Percentiles rank a stretch among this genome's conserved stretches.
Conservation (phyloP, 2,113 vertebrate genomes). For the Thermophis baileyi region DNA sequence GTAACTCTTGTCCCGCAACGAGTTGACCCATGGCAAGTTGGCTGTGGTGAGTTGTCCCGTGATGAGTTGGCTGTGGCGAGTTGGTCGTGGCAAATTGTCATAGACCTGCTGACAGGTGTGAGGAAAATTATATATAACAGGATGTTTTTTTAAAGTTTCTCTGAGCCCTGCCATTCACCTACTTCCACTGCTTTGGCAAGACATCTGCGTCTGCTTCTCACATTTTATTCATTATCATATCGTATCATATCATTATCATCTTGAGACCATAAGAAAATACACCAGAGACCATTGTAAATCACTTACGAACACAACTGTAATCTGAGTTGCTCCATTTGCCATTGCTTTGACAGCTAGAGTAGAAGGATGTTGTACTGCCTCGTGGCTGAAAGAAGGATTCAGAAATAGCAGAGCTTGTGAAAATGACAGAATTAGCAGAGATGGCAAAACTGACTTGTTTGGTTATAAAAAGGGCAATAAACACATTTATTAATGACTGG, state of each 20-base stretch:
- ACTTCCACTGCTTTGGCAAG: neutral
- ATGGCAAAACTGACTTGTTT: neutral
- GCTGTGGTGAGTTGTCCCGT: no score
- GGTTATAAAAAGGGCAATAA: neutral
- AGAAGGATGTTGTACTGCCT: constrained; percentile 49
- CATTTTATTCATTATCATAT: neutral
- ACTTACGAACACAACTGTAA: constrained; percentile 70
- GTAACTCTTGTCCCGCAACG: neutral
- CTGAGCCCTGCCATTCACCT: neutral
- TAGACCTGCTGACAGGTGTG: neutral
- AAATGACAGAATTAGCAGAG: neutral
- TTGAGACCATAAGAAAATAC: neutral
- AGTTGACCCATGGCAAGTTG: neutral
- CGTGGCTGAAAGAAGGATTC: constrained; percentile 56
- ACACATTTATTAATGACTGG: neutral
- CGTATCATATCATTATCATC: neutral
- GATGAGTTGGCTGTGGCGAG: neutral
- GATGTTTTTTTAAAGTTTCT: neutral
- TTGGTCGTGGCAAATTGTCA: neutral
- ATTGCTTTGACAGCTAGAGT: constrained; percentile 67
- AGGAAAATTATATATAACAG: neutral
- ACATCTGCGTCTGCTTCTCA: neutral
- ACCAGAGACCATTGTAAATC: neutral
- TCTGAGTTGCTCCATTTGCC: constrained; percentile 71
- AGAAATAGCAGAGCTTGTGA: neutral